Evolutionary conservation across 1,140 invertebrate species (phyloP).

Genomic region (Pseudoatta argentina): DNA sequence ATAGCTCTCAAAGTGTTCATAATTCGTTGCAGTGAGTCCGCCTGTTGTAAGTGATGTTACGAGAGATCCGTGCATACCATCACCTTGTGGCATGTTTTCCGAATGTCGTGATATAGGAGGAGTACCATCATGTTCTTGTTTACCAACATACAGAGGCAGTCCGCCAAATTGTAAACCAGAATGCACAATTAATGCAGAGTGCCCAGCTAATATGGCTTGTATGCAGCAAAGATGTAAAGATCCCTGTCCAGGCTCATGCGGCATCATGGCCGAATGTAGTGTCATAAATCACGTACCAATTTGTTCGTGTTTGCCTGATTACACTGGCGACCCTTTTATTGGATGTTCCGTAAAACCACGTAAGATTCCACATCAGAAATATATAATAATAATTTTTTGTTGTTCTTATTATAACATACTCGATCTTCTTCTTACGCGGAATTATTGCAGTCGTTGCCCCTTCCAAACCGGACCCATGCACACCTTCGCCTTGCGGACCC

Average conservation of each 20-base stretch:
- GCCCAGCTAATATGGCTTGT: conserved; percentile 88
- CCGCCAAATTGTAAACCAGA: conserved; percentile 91
- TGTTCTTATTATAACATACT: background rate
- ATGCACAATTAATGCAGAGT: conserved; percentile 89
- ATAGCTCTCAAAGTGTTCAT: background rate
- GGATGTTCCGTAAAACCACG: conserved; percentile 84
- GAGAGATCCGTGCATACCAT: conserved; percentile 89
- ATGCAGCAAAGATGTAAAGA: conserved; percentile 90
- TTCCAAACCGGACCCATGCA: conserved; percentile 85
- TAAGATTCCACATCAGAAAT: conserved; percentile 7
- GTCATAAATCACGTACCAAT: conserved; percentile 89
- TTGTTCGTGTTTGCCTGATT: conserved; percentile 89
- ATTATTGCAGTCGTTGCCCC: conserved; percentile 40
- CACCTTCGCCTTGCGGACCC: conserved; percentile 88
- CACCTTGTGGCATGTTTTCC: conserved; percentile 91
- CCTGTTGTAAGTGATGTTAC: conserved; percentile 37
- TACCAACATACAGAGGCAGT: conserved; percentile 89
- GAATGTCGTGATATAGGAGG: conserved; percentile 89
- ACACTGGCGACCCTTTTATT: conserved; percentile 90
- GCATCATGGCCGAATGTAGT: conserved; percentile 88
- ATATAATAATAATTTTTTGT: background rate
- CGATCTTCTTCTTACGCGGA: background rate
- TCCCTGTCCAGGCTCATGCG: conserved; percentile 91
- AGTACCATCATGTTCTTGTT: conserved; percentile 89
- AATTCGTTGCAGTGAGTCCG: conserved; percentile 37